These are phyloP conservation scores for Podilymbus podiceps DNA, from an alignment of 2,113 vertebrate genomes.

Conservation along the genomic window DNA sequence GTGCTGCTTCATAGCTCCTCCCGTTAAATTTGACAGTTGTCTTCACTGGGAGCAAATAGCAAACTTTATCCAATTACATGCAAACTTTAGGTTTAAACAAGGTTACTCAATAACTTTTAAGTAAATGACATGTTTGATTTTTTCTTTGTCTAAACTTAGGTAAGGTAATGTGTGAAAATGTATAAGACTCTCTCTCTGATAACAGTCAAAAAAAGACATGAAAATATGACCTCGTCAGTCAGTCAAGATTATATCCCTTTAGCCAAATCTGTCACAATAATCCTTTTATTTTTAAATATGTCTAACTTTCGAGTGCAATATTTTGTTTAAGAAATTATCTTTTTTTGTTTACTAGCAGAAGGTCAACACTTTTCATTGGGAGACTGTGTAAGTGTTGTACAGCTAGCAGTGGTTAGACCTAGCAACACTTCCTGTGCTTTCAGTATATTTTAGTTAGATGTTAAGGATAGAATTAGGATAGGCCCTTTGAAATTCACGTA, in stretches of 20 bases:
- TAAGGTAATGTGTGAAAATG: background rate
- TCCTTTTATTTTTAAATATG: background rate
- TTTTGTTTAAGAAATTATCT: background rate
- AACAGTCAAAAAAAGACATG: background rate
- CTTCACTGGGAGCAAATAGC: background rate
- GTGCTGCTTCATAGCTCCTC: background rate
- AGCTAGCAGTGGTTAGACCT: background rate
- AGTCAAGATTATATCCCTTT: background rate
- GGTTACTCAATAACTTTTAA: background rate
- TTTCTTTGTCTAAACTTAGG: background rate
- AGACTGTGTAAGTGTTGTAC: background rate
- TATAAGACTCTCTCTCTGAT: background rate
- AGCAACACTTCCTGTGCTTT: background rate
- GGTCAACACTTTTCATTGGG: background rate
- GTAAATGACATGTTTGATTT: background rate
- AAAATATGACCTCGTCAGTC: background rate
- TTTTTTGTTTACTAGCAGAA: background rate
- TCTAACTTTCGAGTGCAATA: background rate
- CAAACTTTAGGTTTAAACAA: background rate
- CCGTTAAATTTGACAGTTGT: background rate
- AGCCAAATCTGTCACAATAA: background rate
- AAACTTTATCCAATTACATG: background rate
- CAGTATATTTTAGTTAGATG: background rate
- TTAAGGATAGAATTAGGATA: background rate
- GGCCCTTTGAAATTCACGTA: background rate